phyloP scores from a whole-genome alignment of 2,797 vertebrate genomes.

The Onychomys arenicola region DNA sequence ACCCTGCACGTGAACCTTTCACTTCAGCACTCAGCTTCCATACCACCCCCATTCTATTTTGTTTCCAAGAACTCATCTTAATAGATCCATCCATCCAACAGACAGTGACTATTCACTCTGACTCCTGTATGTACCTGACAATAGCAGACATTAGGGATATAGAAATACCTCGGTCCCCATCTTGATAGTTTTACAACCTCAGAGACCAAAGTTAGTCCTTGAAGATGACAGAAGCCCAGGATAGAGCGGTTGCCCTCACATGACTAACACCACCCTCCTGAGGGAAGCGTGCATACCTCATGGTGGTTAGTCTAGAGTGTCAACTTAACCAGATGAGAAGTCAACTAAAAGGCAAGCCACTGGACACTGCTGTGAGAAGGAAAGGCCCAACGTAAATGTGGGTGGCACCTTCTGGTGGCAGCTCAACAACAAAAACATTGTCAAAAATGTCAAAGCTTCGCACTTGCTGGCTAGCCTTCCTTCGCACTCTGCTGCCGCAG shows the following conservation, averaged over 20 bases:
- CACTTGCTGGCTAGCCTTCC: background rate
- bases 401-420: background rate
- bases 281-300: background rate
- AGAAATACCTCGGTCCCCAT: background rate
- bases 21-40: background rate
- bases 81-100: constrained; percentile 46
- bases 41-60: background rate
- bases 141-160: background rate
- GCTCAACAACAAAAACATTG: background rate
- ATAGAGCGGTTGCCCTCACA: background rate
- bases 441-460: no score
- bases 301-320: background rate
- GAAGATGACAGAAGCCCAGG: background rate
- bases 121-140: background rate
- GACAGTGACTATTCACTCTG: background rate
- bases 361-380: no score
- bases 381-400: background rate
- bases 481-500: background rate
- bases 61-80: background rate
- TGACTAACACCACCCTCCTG: background rate
- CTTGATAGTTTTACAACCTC: background rate
- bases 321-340: background rate
- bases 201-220: background rate
- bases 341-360: background rate
- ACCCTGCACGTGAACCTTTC: background rate